Base-by-base conservation (phyloP, 1,140 invertebrate species). In the Adelges cooleyi region DNA sequence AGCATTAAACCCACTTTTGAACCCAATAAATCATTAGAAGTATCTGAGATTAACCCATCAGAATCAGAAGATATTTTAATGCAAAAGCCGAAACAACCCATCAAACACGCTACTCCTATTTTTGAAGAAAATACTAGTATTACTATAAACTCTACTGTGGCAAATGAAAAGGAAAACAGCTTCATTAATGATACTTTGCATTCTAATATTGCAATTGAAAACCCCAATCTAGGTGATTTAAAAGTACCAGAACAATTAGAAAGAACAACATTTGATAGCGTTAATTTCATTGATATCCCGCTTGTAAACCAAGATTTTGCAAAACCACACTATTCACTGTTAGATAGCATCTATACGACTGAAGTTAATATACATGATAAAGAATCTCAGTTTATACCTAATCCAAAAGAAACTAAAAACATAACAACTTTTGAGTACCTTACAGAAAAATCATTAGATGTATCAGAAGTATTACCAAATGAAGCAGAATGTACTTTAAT, bases 141-240 rank as follows among this genome's bases (percentile, higher is more conserved):
- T 1, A 48, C 46, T 15, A 48, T 48, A 9, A 20, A 46, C 8
- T 48, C 56, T 13, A 48, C 27, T 29, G 11, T 33, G 0, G 22
- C 20, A 15, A 62, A 48, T 46, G 56, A 62, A 3, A 46, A 62
- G 22, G 56, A 62, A 62, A 48, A 46, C 22, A 23, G 33, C 6
- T 9, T 62, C 15, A 33, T 9, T 18, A 48, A 29, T 15, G 23
- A 62, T 48, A 5, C 25, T 15, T 33, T 48, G 9, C 27, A 48
- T 15, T 18, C 27, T 15, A 29, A 62, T 20, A 62, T 0, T 3
- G 56, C 56, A 3, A 62, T 17, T 2, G 20, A 48, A 62, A 6
- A 29, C 3, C 46, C 40, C 27, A 62, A 48, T 46, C 20, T 46
- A 48, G 20, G 29, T 22, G 40, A 20, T 2, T 46, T 27, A 29